Evolutionary conservation across 2,888 invertebrate species (phyloP), one percentile per base, ranked within the genome.

Genomic region (Malthinus seriepunctatus): DNA sequence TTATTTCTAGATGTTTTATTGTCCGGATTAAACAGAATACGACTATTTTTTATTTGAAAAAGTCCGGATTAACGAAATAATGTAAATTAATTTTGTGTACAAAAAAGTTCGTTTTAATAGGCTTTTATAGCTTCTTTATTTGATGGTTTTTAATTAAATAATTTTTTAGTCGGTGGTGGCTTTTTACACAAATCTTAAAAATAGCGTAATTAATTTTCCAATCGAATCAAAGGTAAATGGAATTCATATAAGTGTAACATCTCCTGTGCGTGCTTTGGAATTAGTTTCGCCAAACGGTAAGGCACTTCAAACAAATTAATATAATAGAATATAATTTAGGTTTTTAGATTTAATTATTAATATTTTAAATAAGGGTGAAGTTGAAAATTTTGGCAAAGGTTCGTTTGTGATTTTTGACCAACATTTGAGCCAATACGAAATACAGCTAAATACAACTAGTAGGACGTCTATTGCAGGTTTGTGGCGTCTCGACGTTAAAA

Each of bases 331-430:
- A 23, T 23, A 23, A 23, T 23, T 23, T 23, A 3, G 23, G 5
- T 47, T 59, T 51, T 33, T 76, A 84, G 84, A 79, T 23, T 79
- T 81, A 9, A 80, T 79, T 70, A 79, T 84, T 42, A 80, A 84
- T 69, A 71, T 84, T 3, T 79, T 80, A 76, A 81, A 82, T 72
- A 68, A 67, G 14, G 72, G 79, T 0, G 81, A 81, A 1, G 80
- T 83, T n/a, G 69, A 72, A 0, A 63, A 72, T 10, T 84, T 82
- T 76, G 82, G 83, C 0, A 63, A 74, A 2, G 70, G 78, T 44
- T 75, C 75, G 38, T 69, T 71, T 57, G 50, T 55, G 46, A 60
- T 60, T 48, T 59, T 45, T 10, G 63, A 63, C 0, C 71, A 78
- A 32, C 78, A 80, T 9, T 76, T 57, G 31, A 64, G 63, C 47